phyloP scores from a whole-genome alignment of 2,797 vertebrate species.

The Ataeniobius toweri region DNA sequence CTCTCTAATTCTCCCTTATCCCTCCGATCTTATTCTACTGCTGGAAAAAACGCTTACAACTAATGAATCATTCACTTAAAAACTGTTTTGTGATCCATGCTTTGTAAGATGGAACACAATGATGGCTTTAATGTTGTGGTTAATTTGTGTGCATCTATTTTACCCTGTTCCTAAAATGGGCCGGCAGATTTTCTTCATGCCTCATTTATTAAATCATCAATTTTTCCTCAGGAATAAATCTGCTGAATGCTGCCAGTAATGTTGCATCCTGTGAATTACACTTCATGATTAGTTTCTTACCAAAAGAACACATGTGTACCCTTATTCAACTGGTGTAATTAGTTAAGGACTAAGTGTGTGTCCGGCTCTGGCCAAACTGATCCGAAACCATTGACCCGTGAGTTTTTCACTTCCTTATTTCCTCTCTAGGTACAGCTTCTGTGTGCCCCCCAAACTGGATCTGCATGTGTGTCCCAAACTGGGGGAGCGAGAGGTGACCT shows the following conservation, averaged over 20 bases:
- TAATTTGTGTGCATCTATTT: too few relatives aligned
- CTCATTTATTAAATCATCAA: too few relatives aligned
- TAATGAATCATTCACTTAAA: too few relatives aligned
- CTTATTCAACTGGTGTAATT: not conserved
- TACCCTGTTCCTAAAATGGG: too few relatives aligned
- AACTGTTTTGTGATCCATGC: too few relatives aligned
- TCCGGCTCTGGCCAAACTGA: not conserved
- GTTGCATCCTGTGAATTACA: too few relatives aligned
- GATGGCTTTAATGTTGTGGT: too few relatives aligned
- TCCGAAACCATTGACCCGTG: not conserved
- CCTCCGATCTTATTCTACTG: too few relatives aligned
- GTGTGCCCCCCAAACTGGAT: slow-evolving; percentile 86
- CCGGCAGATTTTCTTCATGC: too few relatives aligned
- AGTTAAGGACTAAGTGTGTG: not conserved
- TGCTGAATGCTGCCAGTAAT: not conserved
- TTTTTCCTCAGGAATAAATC: not conserved
- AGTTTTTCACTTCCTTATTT: not conserved
- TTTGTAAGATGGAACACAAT: too few relatives aligned
- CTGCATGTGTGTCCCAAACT: slow-evolving; percentile 87
- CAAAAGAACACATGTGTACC: slow-evolving; percentile 13
- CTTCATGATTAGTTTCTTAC: not conserved
- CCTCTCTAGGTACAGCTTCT: slow-evolving; percentile 88
- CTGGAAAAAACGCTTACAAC: too few relatives aligned
- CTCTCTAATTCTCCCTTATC: too few relatives aligned
- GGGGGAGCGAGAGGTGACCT: slow-evolving; percentile 88